Percentiles rank a stretch among this genome's conserved stretches.
phyloP scores from a whole-genome alignment of 1,140 invertebrate species.

The Cyclargus thomasi region DNA sequence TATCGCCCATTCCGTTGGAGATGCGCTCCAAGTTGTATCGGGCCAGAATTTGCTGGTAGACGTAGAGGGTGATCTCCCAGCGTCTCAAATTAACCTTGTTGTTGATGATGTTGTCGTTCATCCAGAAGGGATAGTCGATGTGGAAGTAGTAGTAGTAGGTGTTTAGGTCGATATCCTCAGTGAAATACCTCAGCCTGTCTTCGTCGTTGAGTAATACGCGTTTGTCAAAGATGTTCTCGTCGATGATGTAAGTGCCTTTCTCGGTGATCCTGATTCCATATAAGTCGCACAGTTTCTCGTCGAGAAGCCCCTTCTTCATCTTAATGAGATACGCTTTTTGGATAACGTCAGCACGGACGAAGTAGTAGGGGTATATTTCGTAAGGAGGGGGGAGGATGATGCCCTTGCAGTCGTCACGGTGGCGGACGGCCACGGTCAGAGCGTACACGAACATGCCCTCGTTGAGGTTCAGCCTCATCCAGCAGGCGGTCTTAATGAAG shows the following conservation, averaged over 20 bases:
- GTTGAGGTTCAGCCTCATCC: constrained; percentile 79
- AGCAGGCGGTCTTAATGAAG: constrained; percentile 77
- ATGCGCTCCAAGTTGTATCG: constrained; percentile 81
- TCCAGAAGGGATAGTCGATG: constrained; percentile 80
- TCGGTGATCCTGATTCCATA: constrained; percentile 63
- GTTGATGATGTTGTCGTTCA: constrained; percentile 73
- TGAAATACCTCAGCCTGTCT: constrained; percentile 78
- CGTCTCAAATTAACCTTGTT: constrained; percentile 74
- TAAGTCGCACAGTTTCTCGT: constrained; percentile 55
- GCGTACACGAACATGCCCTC: constrained; percentile 80
- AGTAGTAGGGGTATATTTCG: constrained; percentile 80
- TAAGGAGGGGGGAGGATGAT: constrained; percentile 79
- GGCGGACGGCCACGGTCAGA: constrained; percentile 76
- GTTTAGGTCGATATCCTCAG: constrained; percentile 82
- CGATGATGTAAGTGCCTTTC: constrained; percentile 60
- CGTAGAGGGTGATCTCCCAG: constrained; percentile 77
- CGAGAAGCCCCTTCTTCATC: constrained; percentile 64
- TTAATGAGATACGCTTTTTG: constrained; percentile 77
- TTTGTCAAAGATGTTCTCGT: constrained; percentile 64
- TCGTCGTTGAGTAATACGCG: constrained; percentile 54
- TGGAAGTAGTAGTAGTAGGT: constrained; percentile 83
- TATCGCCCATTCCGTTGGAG: constrained; percentile 76
- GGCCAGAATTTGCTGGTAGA: constrained; percentile 78
- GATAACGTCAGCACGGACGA: constrained; percentile 78
- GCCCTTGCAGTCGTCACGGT: constrained; percentile 77